Base-by-base conservation (phyloP, 2,113 vertebrate genomes). In the Scartelaos histophorus region DNA sequence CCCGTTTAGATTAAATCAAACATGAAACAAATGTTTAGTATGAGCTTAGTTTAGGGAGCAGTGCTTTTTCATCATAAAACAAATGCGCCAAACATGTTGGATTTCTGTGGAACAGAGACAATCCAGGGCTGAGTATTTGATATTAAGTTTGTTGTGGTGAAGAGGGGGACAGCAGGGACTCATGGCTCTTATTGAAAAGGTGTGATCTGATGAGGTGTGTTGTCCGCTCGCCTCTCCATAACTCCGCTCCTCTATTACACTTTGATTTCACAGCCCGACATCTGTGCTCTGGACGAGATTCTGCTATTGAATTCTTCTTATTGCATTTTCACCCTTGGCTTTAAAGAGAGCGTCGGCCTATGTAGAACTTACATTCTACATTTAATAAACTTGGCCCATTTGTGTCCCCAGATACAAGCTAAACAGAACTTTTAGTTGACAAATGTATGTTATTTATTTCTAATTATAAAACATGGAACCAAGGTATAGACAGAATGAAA, bases 191-290 rank as follows among this genome's bases (percentile, higher is more conserved):
- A 82, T 65, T 78, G 72, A 51, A 51, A 66, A 71, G 43, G 54
- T 65, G 43, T 69, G 60, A 75, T 82, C 74, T 82, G 75, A 75
- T 82, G 72, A 71, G 19, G 12, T 49, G 29, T 65, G 62, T 29
- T 17, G 19, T 24, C 24, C 65, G 19, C 21, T 29, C 65, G 51
- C 29, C 57, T 53, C 62, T 69, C 68, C 17, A 78, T 75, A 65
- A 64, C 38, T 75, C 74, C 71, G 16, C 47, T 17, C 47, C 51
- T 73, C 75, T 79, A 76, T 74, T 73, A 70, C 70, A 70, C 7
- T 70, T 76, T 76, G 67, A 76, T 68, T 79, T 76, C 69, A 67
- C 66, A 62, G 53, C 24, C 54, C 56, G 54, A 19, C 54, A 73
- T 65, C 58, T 68, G 71, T 71, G 49, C 34, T 75, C 12, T 47